These are phyloP conservation scores for Phyto melanocephala DNA, from an alignment of 2,888 invertebrate species.

Conservation along the genomic window DNA sequence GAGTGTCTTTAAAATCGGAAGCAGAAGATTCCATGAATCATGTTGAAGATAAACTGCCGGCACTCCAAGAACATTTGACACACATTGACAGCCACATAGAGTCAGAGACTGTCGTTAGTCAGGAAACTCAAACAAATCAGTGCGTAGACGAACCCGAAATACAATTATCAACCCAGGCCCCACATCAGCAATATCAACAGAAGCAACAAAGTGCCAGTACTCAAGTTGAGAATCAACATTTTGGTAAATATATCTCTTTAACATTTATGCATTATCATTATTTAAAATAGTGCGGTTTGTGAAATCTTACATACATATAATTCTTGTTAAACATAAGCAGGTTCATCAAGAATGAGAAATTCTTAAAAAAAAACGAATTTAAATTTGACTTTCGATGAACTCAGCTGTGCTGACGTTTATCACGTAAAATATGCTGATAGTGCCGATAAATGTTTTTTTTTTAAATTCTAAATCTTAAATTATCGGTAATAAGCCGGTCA, in stretches of 20 bases:
- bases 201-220: constrained; percentile 88
- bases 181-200: constrained; percentile 71
- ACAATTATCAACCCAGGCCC: constrained; percentile 56
- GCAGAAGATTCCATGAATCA: constrained; percentile 5
- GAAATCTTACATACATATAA: too few species aligned
- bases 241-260: constrained; percentile 88
- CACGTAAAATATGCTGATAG: too few species aligned
- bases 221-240: constrained; percentile 91
- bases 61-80: background rate
- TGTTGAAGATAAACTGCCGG: constrained; percentile 43
- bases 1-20: background rate
- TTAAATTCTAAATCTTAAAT: too few species aligned
- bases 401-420: too few species aligned
- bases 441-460: too few species aligned
- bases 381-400: too few species aligned
- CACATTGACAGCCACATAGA: background rate
- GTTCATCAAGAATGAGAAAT: too few species aligned
- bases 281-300: too few species aligned
- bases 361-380: too few species aligned
- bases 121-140: constrained; percentile 53
- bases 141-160: constrained; percentile 66
- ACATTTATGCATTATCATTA: too few species aligned
- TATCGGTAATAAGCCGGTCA: too few species aligned
- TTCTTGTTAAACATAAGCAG: too few species aligned
- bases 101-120: constrained; percentile 44